Evolutionary conservation across 2,888 invertebrate genomes (phyloP).

Genomic region (Dryobotodes eremita): DNA sequence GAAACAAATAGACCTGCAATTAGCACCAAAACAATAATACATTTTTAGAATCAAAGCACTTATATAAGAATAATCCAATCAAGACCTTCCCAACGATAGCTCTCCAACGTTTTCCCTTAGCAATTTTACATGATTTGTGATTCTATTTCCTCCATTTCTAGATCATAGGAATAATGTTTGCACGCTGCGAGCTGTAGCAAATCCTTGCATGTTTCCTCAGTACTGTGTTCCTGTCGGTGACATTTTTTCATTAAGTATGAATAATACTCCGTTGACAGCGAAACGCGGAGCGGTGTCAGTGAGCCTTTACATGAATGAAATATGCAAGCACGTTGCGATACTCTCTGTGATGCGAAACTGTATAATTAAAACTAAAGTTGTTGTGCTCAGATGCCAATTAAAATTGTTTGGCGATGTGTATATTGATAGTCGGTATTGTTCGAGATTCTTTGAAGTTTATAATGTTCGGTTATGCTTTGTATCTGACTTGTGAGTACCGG

Average conservation of each 20-base stretch:
- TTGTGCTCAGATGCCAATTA: slow-evolving; percentile 41
- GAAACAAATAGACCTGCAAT: not conserved
- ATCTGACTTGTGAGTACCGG: not conserved
- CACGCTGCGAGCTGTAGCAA: slow-evolving; percentile 37
- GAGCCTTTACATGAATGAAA: slow-evolving; percentile 65
- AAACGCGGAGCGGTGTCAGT: slow-evolving; percentile 57
- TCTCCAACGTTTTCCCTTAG: not conserved
- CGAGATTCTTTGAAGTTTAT: not conserved
- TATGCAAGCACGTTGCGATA: slow-evolving; percentile 49
- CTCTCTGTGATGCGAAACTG: slow-evolving; percentile 33
- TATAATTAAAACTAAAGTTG: slow-evolving; percentile 61
- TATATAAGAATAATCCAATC: not conserved
- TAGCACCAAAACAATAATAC: not conserved
- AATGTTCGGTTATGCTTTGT: not conserved
- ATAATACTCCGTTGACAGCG: slow-evolving; percentile 66
- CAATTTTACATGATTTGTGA: slow-evolving; percentile 1
- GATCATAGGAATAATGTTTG: slow-evolving; percentile 37
- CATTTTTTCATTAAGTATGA: slow-evolving; percentile 71
- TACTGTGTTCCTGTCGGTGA: slow-evolving; percentile 60
- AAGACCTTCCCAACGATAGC: not conserved
- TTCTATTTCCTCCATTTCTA: slow-evolving; percentile 28
- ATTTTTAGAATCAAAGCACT: not conserved
- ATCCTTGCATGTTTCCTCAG: slow-evolving; percentile 47
- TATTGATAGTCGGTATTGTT: not conserved
- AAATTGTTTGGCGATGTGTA: slow-evolving; percentile 7